Evolutionary conservation across 2,888 invertebrate species (phyloP), one percentile per base, ranked within the genome.

Genomic region (Cephus pulcher): DNA sequence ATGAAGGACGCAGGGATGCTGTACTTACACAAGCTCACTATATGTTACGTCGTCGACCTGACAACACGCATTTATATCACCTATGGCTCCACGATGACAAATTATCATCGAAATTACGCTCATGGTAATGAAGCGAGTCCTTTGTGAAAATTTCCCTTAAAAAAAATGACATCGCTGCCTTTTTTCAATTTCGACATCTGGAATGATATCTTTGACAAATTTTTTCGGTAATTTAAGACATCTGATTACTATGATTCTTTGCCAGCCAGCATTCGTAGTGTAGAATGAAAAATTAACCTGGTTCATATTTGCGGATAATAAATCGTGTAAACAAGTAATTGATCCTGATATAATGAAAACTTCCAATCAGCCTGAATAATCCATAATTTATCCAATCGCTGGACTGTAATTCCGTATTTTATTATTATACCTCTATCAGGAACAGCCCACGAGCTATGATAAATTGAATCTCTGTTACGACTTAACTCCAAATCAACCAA

Each of bases 21-120:
- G 12, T 34, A 69, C 37, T 70, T 56, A 56, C 56, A 56, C 23
- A 56, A 56, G 56, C 56, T 56, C 56, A 9, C 23, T 56, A 15
- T 56, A 56, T 56, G 56, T 56, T 56, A 56, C 77, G 71, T 35
- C 76, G 79, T 79, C 75, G 34, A 33, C 32, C n/a, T n/a, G 32
- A 71, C 71, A 33, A 70, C 34, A 77, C 80, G 81, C 84, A 78
- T 85, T 83, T 82, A 83, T 71, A 80, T 78, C 33, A 33, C 34
- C 34, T 15, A 23, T 34, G 71, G 32, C 11, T 30, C 32, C 12
- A 33, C 3, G 84, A 80, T 85, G 86, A 86, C 83, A 83, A 85
- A 85, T 86, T 86, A 83, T 80, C 32, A 71, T 71, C 71, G 32
- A 71, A 71, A 71, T 71, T 71, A 71, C 71, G 23, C 71, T 71